A percentile compares a stretch with the other conserved stretches of the same genome.
Conservation (phyloP, 2,797 vertebrate species). For the Cynopterus sphinx region DNA sequence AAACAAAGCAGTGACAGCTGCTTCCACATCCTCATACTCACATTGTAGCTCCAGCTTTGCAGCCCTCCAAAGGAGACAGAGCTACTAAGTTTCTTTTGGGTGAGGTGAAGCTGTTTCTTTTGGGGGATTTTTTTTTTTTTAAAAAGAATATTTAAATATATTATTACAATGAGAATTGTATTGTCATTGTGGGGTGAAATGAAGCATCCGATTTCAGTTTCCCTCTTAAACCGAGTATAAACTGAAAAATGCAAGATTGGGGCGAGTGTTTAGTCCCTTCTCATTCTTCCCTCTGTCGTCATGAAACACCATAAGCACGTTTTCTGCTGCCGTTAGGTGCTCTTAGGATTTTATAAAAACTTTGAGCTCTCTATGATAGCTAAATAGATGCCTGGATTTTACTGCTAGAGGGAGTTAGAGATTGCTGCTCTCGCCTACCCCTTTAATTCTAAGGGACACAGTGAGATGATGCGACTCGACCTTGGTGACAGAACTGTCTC, state of each 20-base stretch:
- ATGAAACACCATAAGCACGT: background rate
- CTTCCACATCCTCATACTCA: conserved; percentile 75
- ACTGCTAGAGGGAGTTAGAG: background rate
- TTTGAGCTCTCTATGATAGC: background rate
- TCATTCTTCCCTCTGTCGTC: background rate
- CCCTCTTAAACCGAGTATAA: background rate
- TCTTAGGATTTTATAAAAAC: conserved; percentile 14
- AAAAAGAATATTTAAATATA: conserved; percentile 19
- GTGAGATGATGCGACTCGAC: background rate
- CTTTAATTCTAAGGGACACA: background rate
- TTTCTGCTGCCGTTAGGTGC: background rate
- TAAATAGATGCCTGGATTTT: conserved; percentile 42
- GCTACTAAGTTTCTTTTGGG: conserved; percentile 42
- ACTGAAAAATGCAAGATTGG: background rate
- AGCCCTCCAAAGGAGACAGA: conserved; percentile 34
- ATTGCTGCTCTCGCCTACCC: background rate
- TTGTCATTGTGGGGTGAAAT: conserved; percentile 35
- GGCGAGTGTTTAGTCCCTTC: background rate
- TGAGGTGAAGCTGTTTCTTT: conserved; percentile 43
- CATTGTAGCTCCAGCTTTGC: conserved; percentile 15
- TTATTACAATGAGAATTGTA: conserved; percentile 20
- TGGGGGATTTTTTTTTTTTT: conserved; percentile 3
- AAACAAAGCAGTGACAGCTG: conserved; percentile 85
- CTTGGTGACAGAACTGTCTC: background rate
- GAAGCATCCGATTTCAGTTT: conserved; percentile 42